phyloP scores from a whole-genome alignment of 2,797 vertebrate species.

The Vespertilio murinus region DNA sequence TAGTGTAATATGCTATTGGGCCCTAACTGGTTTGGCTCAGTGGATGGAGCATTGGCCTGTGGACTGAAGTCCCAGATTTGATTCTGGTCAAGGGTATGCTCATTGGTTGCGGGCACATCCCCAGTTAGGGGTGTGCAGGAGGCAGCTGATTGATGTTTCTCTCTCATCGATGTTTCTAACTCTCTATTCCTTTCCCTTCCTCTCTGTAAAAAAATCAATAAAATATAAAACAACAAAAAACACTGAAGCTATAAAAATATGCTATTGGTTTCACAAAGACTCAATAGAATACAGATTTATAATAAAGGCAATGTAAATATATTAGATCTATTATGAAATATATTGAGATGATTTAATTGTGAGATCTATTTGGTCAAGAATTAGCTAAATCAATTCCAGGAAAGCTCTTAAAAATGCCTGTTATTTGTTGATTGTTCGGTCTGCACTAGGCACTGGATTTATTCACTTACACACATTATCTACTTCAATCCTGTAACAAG shows the following conservation, averaged over 20 bases:
- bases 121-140: no score
- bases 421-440: not conserved
- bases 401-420: not conserved
- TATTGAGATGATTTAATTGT: not conserved
- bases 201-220: no score
- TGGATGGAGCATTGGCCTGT: no score
- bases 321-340: not conserved
- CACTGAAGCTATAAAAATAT: no score
- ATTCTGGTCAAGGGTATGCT: no score
- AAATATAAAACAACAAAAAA: no score
- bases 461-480: constrained; percentile 12
- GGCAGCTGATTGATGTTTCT: no score
- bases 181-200: no score
- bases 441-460: not conserved
- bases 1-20: not conserved
- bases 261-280: not conserved
- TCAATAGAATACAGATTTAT: not conserved
- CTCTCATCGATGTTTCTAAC: no score
- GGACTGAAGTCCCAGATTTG: no score
- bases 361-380: not conserved
- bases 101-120: no score
- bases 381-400: constrained; percentile 1
- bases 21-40: no score
- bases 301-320: not conserved
- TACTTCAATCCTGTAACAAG: not conserved